Percentiles rank a stretch among this genome's conserved stretches.
Evolutionary conservation across 2,113 vertebrate genomes (phyloP).

Genomic region (Sceloporus tristichus): DNA sequence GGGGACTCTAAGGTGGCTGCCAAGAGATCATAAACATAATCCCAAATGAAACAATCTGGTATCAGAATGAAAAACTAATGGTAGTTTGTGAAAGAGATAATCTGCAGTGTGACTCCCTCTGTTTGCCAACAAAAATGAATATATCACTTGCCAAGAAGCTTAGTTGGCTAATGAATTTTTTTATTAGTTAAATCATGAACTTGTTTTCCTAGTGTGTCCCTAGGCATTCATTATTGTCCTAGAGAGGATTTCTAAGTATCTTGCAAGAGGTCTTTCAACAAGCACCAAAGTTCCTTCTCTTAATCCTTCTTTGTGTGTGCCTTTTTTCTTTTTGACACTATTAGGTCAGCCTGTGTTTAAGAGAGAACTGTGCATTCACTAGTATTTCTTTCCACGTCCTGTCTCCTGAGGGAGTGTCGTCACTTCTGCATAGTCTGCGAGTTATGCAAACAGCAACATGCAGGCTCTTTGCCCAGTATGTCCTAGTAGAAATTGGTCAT

Average conservation of each 20-base stretch:
- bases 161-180: not conserved
- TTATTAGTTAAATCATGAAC: slow-evolving; percentile 8
- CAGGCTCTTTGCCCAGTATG: slow-evolving; percentile 17
- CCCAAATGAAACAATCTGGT: too few species aligned
- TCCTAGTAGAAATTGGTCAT: slow-evolving; percentile 27
- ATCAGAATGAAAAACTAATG: too few species aligned
- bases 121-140: not conserved
- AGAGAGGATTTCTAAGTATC: slow-evolving; percentile 45
- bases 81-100: too few species aligned
- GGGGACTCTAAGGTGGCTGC: too few species aligned
- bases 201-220: slow-evolving; percentile 36
- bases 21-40: too few species aligned
- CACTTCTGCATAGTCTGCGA: slow-evolving; percentile 51
- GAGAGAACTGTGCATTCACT: slow-evolving; percentile 9
- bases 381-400: slow-evolving; percentile 44
- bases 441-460: slow-evolving; percentile 19
- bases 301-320: not conserved
- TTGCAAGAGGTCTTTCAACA: slow-evolving; percentile 14
- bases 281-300: slow-evolving; percentile 12
- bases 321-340: slow-evolving; percentile 61
- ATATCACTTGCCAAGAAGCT: not conserved
- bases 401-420: slow-evolving; percentile 48
- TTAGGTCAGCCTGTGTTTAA: slow-evolving; percentile 66
- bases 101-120: too few species aligned
- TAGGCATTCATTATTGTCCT: slow-evolving; percentile 26